Evolutionary conservation across 2,888 invertebrate species (phyloP), one percentile per base, ranked within the genome.

Genomic region (Yponomeuta plumbellus): DNA sequence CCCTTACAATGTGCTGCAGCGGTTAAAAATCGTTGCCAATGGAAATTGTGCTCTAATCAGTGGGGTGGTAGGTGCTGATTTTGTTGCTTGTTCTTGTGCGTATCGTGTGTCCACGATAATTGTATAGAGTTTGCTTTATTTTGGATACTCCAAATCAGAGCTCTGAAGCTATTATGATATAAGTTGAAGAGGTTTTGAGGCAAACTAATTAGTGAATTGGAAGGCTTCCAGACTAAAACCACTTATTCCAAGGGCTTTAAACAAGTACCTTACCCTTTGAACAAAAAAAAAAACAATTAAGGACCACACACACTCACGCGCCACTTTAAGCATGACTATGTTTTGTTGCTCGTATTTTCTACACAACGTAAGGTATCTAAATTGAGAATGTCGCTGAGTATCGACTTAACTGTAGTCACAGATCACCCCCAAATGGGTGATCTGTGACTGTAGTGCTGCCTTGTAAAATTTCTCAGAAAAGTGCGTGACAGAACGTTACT

Each of bases 1-100:
- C 88, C 87, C 86, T 84, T 84, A 86, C 86, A 86, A 85, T 85
- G 80, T 85, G 83, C 78, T 83, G 85, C 85, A 86, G 88, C 88
- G 86, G 86, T 86, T 88, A 80, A 81, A 77, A 71, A 75, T 72
- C 69, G 71, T 70, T 69, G 73, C 71, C 75, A 77, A 69, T 71
- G 74, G 67, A 83, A 83, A 80, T 71, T 71, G 70, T 67, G 70
- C 74, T 81, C 80, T 85, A 81, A 66, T 40, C 4, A 21, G 64
- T 68, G 56, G 13, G 39, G n/a, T 52, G 66, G 74, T 75, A 68
- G 75, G 67, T 74, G 73, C 69, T 66, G 74, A 75, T 74, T 76
- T 39, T 66, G 61, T 75, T 75, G 72, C 63, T 11, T 2, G 22
- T 26, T 62, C 63, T 71, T 66, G 67, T 66, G 68, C 66, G 71